Base-by-base conservation (phyloP, 2,888 invertebrate genomes). In the Iselma pallidipennis region DNA sequence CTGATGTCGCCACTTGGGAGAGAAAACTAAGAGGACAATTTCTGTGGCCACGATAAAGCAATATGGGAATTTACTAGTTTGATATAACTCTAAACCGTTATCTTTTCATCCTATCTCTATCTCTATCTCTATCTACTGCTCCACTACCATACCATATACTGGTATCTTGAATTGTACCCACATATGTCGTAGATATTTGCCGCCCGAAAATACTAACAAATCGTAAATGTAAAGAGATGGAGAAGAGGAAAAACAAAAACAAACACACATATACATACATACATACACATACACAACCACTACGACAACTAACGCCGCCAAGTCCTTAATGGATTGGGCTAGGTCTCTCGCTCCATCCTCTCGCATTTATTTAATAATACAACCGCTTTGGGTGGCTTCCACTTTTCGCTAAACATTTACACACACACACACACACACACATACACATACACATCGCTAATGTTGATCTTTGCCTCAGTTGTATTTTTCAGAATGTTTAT, bases 1-100 rank as follows among this genome's bases (percentile, higher is more conserved):
- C 12, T 21, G 19, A 23, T 23, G 45, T 45, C 45, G 23, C n/a
- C 45, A 23, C n/a, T 45, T 45, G 4, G 45, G 31, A 12, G 45
- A n/a, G 23, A 23, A 23, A 21, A 23, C 12, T 23, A 45, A 23
- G 42, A 42, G 2, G 19, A 23, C 45, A 9, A 23, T 23, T 45
- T 23, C 45, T 23, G 2, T 42, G 42, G 21, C 23, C 4, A 23
- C 23, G 45, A 45, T 45, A 45, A 23, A 45, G 45, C 45, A 45
- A 45, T 45, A 45, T 45, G 45, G 45, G 23, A 45, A 45, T 45
- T 45, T n/a, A 45, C 12, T 45, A 23, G 45, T n/a, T n/a, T n/a
- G n/a, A n/a, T n/a, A 45, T 45, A 45, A 45, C 45, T 12, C 10
- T 21, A 45, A 5, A 23, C 45, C 45, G 23, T n/a, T 45, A 42